Percentiles rank a stretch among this genome's conserved stretches.
Conservation (phyloP, 2,888 invertebrate genomes). For the Cylindroiulus punctatus region DNA sequence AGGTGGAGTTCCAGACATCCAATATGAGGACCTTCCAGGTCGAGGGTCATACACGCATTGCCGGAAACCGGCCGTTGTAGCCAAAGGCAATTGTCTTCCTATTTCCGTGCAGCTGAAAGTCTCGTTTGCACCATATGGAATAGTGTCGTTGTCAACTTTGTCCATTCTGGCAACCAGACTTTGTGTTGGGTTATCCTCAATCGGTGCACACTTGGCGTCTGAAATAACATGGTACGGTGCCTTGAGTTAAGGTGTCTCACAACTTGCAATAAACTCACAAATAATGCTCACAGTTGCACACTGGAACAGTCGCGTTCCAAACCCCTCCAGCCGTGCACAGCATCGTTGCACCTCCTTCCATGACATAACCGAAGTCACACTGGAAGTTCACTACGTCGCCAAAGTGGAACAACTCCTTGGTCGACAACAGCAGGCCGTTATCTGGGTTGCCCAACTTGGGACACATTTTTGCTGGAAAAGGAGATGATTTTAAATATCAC, state of each 20-base stretch:
- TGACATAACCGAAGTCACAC: slow-evolving; percentile 93
- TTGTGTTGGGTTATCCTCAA: slow-evolving; percentile 88
- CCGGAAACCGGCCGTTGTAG: slow-evolving; percentile 84
- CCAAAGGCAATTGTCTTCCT: slow-evolving; percentile 81
- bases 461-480: slow-evolving; percentile 77
- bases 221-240: slow-evolving; percentile 69
- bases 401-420: slow-evolving; percentile 82
- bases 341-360: slow-evolving; percentile 86
- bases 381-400: slow-evolving; percentile 90
- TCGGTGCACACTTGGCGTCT: slow-evolving; percentile 83
- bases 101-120: slow-evolving; percentile 82
- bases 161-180: slow-evolving; percentile 81
- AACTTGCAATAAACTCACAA: neutral
- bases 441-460: slow-evolving; percentile 80
- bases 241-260: neutral
- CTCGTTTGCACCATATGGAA: slow-evolving; percentile 90
- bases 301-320: slow-evolving; percentile 94
- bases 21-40: slow-evolving; percentile 71
- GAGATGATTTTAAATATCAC: neutral
- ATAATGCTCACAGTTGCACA: slow-evolving; percentile 80
- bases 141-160: slow-evolving; percentile 83
- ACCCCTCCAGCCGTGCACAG: slow-evolving; percentile 88
- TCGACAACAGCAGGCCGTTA: slow-evolving; percentile 84
- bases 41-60: slow-evolving; percentile 97
- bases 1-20: slow-evolving; percentile 78